Evolutionary conservation across 2,888 invertebrate species (phyloP), one percentile per base, ranked within the genome.

Genomic region (Calliphora vomitoria): DNA sequence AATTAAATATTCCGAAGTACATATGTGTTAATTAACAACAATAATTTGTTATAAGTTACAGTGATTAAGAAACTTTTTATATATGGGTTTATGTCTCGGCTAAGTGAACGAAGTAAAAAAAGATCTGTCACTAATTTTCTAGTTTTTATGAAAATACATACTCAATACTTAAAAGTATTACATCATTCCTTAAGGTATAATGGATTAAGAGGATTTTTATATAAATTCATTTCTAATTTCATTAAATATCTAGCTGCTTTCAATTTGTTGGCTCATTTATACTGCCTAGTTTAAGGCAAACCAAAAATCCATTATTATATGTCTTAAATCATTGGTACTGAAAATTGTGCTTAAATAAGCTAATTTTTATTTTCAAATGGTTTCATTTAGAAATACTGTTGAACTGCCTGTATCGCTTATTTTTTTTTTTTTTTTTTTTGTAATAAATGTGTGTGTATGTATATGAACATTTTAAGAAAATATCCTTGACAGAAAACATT

Each of bases 401-500:
- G 44, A n/a, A n/a, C 44, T 35, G 47, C 35, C 15, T 60, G 35
- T 11, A 8, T 80, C 3, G 58, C 58, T 11, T n/a, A n/a, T n/a
- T 60, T 13, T 25, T 8, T 8, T 35, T 53, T 20, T 2, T 62
- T 50, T 68, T 60, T 6, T 62, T 58, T 50, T 62, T 41, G 4
- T 62, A 41, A n/a, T 50, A 47, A 38, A 41, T 71, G 18, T n/a
- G n/a, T 47, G 15, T 55, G 18, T 15, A 20, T 50, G 64, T 35
- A 11, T 62, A 20, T 64, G 5, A 64, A 74, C 53, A 35, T 79
- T 53, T 13, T 15, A 81, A 60, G 44, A 78, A 76, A 76, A 55
- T 81, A 78, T 78, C 78, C 72, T 81, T 84, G 72, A 55, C 72
- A 66, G 72, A 44, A 75, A 83, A 60, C 82, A 79, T 69, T 81